Evolutionary conservation across 2,888 invertebrate genomes (phyloP), one percentile per base, ranked within the genome.

Genomic region (Anoplius nigerrimus): DNA sequence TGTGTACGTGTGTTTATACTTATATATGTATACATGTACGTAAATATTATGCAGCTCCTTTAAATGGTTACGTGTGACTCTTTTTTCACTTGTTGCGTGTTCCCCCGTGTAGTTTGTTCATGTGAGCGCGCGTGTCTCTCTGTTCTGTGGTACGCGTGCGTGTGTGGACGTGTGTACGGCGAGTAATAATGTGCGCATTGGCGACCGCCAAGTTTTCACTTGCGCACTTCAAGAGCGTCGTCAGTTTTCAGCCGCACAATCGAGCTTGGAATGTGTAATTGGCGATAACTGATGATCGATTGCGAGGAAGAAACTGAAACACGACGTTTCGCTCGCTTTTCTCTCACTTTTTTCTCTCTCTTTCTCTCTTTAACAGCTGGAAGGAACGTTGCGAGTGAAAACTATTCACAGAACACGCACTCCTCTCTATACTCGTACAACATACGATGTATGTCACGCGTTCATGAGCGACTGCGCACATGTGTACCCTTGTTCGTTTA

Each of bases 1-100:
- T 69, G 60, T 62, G 71, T 69, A 69, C 58, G 68, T 69, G 66
- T 74, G 68, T 75, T 72, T 63, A 60, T 72, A 72, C 56, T 72
- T 60, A 72, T 71, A 72, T 69, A 72, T 66, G 74, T 74, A 70
- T 70, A 77, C 71, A 75, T 66, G 66, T 71, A 66, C 67, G 74
- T 72, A 76, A 76, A 71, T 78, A 68, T 73, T 76, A 78, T 75
- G 76, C 74, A 78, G 75, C 78, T 75, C 80, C 72, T 70, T 82
- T 81, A 81, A 61, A 75, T 67, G 63, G 70, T 62, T 54, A 53
- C 45, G 69, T 54, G 57, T 55, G 58, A 55, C 22, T 45, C 46
- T 42, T 43, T 13, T 48, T 48, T 48, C 48, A 16, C 48, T 34
- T 21, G 51, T 20, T 56, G 20, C 46, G 55, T 51, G 48, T 55